Evolutionary conservation across 1,140 invertebrate species (phyloP).

Genomic region (Paralvinella palmiformis): DNA sequence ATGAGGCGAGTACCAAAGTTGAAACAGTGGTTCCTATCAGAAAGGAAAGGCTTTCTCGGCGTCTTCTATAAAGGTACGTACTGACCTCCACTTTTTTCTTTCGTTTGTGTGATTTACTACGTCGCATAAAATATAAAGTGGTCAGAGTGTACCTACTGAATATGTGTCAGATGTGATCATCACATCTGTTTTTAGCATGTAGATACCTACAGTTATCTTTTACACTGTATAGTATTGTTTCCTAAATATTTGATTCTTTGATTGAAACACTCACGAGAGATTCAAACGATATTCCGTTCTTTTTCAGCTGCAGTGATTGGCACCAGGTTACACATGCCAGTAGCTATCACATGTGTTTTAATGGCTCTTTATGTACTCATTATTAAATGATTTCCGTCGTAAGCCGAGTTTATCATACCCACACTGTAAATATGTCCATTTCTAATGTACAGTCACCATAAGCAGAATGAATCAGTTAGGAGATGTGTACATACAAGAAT

Average conservation of each 20-base stretch:
- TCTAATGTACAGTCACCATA: no score
- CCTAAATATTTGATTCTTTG: neutral
- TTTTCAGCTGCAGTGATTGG: constrained; percentile 48
- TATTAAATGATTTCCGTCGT: no score
- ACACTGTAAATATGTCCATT: no score
- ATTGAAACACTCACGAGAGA: neutral
- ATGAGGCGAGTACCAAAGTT: constrained; percentile 45
- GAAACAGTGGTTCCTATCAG: constrained; percentile 46
- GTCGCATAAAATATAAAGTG: neutral
- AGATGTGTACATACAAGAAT: no score
- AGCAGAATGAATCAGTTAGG: no score
- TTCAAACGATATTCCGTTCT: constrained; percentile 24
- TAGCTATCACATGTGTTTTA: constrained; percentile 38
- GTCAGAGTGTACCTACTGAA: neutral
- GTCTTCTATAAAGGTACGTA: constrained; percentile 49
- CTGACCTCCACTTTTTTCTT: neutral
- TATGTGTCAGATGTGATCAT: neutral
- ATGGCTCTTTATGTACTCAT: constrained; percentile 46
- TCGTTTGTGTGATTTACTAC: no score
- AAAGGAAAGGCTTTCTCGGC: constrained; percentile 49
- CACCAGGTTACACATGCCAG: constrained; percentile 40
- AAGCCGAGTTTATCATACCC: no score
- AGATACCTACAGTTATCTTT: neutral
- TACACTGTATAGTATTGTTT: constrained; percentile 1
- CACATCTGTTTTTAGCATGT: neutral